Conservation (phyloP, 2,888 invertebrate species). For the Andrena praecox region DNA sequence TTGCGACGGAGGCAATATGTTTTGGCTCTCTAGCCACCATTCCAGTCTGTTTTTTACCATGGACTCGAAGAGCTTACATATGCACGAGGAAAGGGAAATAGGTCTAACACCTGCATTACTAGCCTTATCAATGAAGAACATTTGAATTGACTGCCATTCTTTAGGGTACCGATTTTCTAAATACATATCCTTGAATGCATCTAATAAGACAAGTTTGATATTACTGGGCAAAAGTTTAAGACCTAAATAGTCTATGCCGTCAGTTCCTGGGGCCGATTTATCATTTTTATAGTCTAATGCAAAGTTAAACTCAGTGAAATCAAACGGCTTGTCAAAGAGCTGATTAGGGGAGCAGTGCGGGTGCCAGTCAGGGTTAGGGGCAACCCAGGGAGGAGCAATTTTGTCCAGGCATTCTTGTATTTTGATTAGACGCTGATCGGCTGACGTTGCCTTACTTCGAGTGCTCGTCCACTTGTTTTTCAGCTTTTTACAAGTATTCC, state of each 20-base stretch:
- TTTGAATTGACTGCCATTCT: background rate
- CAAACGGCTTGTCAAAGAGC: background rate
- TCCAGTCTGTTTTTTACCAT: constrained; percentile 9
- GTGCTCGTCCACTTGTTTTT: constrained; percentile 24
- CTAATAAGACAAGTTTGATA: background rate
- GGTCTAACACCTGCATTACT: background rate
- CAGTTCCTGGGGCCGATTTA: background rate
- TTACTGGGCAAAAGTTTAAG: background rate
- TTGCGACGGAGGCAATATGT: background rate
- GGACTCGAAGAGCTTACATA: constrained; percentile 11
- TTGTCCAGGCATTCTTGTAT: constrained; percentile 12
- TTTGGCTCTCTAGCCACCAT: constrained; percentile 1
- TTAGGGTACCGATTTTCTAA: background rate
- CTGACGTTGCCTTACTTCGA: too few relatives aligned
- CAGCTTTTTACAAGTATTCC: constrained; percentile 1
- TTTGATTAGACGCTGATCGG: background rate
- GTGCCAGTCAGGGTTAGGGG: background rate
- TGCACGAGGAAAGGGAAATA: background rate
- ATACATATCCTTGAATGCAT: constrained; percentile 8
- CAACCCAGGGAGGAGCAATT: constrained; percentile 17
- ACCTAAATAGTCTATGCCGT: background rate
- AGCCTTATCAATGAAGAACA: constrained; percentile 2
- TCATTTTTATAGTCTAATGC: background rate
- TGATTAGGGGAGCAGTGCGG: background rate
- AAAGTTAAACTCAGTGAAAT: constrained; percentile 1